These are phyloP conservation scores for Allobates femoralis DNA, from an alignment of 2,797 vertebrate species.

Conservation along the genomic window DNA sequence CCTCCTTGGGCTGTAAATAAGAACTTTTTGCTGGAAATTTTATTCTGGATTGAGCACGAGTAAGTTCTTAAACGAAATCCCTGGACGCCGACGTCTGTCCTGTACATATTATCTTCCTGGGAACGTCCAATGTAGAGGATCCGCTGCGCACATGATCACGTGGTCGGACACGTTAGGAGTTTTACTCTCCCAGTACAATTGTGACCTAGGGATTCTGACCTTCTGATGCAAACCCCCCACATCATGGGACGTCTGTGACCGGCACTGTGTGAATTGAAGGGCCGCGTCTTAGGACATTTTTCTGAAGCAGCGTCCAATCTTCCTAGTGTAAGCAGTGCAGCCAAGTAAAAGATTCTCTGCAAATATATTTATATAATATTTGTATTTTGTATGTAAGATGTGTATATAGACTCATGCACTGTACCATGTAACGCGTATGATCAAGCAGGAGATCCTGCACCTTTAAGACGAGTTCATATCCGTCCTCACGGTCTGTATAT, in stretches of 20 bases:
- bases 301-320: conserved; percentile 28
- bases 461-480: background rate
- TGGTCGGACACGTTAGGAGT: background rate
- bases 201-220: background rate
- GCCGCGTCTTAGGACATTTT: background rate
- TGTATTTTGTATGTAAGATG: conserved; percentile 50
- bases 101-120: conserved; percentile 26
- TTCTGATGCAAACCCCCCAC: background rate
- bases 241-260: background rate
- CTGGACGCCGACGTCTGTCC: conserved; percentile 12
- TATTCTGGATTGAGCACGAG: conserved; percentile 30
- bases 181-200: background rate
- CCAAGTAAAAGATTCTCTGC: conserved; percentile 54
- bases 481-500: background rate
- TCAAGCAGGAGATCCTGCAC: background rate
- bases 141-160: background rate
- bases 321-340: conserved; percentile 50
- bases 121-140: background rate
- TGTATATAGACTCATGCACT: conserved; percentile 41
- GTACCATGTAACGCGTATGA: conserved; percentile 1
- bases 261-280: conserved; percentile 12
- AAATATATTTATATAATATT: conserved; percentile 58
- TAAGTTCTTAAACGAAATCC: background rate
- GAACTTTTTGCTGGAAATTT: conserved; percentile 22
- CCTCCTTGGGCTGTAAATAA: conserved; percentile 45